Conservation (phyloP, 2,888 invertebrate species). For the Subacronicta megacephala region DNA sequence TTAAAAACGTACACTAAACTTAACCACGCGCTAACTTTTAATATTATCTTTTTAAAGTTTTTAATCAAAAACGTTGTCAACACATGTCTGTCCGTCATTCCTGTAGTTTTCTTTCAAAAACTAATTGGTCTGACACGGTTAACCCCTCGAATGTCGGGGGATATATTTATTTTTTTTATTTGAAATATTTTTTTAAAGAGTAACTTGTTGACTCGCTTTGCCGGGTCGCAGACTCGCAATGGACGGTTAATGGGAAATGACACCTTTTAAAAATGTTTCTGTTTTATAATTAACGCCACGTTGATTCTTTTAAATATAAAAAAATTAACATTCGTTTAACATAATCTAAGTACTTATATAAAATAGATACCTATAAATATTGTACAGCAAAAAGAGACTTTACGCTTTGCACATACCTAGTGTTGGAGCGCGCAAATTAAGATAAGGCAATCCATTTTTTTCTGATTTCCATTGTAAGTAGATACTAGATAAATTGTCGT, state of each 20-base stretch:
- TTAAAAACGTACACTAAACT: constrained; percentile 34
- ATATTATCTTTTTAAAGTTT: constrained; percentile 66
- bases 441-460: no score
- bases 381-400: no score
- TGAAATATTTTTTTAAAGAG: constrained; percentile 72
- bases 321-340: neutral
- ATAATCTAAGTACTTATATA: no score
- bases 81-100: constrained; percentile 80
- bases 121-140: constrained; percentile 87
- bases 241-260: constrained; percentile 72
- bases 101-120: constrained; percentile 81
- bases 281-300: constrained; percentile 40
- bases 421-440: no score
- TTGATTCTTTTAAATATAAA: constrained; percentile 33
- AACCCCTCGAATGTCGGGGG: constrained; percentile 71
- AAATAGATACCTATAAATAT: no score
- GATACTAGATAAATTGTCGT: no score
- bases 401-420: no score
- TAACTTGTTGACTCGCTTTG: constrained; percentile 68
- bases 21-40: constrained; percentile 50
- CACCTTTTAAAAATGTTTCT: constrained; percentile 64
- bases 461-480: no score
- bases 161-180: constrained; percentile 73
- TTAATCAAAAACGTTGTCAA: constrained; percentile 76
- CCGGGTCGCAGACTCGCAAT: constrained; percentile 63